Percentiles rank a stretch among this genome's conserved stretches.
phyloP scores from a whole-genome alignment of 2,888 invertebrate genomes.

The Drosophila tanythrix region DNA sequence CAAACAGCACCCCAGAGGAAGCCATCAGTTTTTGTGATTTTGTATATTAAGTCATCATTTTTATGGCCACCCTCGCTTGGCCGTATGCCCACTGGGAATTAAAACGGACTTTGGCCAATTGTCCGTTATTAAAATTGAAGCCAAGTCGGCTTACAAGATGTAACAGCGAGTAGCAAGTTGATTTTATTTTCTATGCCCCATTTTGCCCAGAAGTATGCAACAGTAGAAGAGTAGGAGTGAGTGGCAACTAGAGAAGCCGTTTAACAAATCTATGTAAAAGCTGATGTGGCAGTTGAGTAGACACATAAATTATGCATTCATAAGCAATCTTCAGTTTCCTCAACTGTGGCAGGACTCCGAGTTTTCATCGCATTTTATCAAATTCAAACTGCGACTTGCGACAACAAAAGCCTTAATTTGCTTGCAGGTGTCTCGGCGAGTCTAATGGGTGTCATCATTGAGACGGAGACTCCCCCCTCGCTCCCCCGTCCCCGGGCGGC shows the following conservation, averaged over 20 bases:
- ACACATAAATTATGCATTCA: slow-evolving; percentile 28
- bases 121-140: slow-evolving; percentile 45
- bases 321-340: slow-evolving; percentile 13
- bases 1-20: slow-evolving; percentile 75
- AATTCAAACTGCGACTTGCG: slow-evolving; percentile 5
- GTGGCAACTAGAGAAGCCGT: neutral
- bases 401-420: slow-evolving; percentile 65
- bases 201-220: slow-evolving; percentile 44
- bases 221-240: neutral
- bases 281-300: slow-evolving; percentile 10
- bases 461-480: slow-evolving; percentile 14
- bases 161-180: neutral
- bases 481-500: slow-evolving; percentile 8
- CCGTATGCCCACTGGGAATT: slow-evolving; percentile 25
- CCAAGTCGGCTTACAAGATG: neutral
- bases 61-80: slow-evolving; percentile 34
- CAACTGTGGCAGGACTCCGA: slow-evolving; percentile 21
- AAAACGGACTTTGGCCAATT: slow-evolving; percentile 8
- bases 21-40: slow-evolving; percentile 75
- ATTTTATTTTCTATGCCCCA: neutral
- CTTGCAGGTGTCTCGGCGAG: slow-evolving; percentile 65
- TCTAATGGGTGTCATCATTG: slow-evolving; percentile 61
- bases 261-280: neutral
- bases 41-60: slow-evolving; percentile 76
- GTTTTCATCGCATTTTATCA: slow-evolving; percentile 12